A percentile compares a stretch with the other conserved stretches of the same genome.
Conservation (phyloP, 1,140 invertebrate species). For the Procambarus virginalis region DNA sequence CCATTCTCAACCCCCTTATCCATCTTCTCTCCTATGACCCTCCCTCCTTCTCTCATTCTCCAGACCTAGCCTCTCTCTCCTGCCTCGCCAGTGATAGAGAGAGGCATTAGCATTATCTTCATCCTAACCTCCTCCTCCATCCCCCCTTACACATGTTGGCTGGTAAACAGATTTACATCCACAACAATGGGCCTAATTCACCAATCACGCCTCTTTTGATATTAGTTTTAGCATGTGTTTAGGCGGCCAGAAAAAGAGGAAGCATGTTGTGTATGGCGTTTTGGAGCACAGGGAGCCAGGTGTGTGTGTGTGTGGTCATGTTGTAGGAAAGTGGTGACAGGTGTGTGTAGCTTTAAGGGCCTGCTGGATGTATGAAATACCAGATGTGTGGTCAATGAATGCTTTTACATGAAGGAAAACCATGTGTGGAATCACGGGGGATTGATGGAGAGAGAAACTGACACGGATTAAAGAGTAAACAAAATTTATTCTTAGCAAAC, state of each 20-base stretch:
- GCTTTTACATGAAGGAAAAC: too few species aligned
- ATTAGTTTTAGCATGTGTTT: conserved; percentile 12
- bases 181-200: conserved; percentile 11
- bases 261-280: not conserved
- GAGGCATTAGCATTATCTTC: not conserved
- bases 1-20: not conserved
- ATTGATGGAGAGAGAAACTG: too few species aligned
- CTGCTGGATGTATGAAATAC: too few species aligned
- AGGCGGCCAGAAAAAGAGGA: not conserved
- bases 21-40: not conserved
- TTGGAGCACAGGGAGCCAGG: not conserved
- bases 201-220: conserved; percentile 35
- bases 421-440: too few species aligned
- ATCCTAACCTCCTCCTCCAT: not conserved
- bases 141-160: not conserved
- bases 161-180: conserved; percentile 33
- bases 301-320: not conserved
- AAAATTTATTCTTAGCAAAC: too few species aligned
- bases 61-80: not conserved
- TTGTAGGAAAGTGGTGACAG: too few species aligned
- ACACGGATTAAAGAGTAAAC: too few species aligned
- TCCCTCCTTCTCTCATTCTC: too few species aligned
- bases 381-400: not conserved
- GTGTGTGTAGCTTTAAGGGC: too few species aligned
- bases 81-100: not conserved